Conservation (phyloP, 2,113 vertebrate species). For the Taurulus bubalis region DNA sequence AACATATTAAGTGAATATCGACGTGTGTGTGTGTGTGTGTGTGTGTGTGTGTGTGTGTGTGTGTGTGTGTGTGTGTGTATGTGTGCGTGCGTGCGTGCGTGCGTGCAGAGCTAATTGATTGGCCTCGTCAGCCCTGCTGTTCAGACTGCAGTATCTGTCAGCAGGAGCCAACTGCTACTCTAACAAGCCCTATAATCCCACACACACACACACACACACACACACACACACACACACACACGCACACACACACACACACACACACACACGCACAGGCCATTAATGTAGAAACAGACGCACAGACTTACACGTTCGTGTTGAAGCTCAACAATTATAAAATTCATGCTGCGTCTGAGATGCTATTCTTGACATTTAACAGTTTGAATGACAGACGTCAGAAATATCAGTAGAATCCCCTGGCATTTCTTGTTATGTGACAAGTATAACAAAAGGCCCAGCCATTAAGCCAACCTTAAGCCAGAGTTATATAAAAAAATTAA, state of each 20-base stretch:
- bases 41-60: slow-evolving; percentile 19
- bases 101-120: slow-evolving; percentile 74
- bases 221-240: slow-evolving; percentile 18
- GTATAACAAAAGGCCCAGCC: background rate
- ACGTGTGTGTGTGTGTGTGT: background rate
- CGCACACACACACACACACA: slow-evolving; percentile 11
- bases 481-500: background rate
- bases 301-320: background rate
- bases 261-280: background rate
- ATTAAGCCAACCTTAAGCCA: slow-evolving; percentile 1
- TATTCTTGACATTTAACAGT: slow-evolving; percentile 48
- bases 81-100: slow-evolving; percentile 13
- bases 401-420: slow-evolving; percentile 19
- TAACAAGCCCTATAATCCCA: slow-evolving; percentile 67
- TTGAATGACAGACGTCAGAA: slow-evolving; percentile 39
- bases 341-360: background rate
- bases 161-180: slow-evolving; percentile 71
- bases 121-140: slow-evolving; percentile 75
- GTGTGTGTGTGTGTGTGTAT: slow-evolving; percentile 18
- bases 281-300: slow-evolving; percentile 19
- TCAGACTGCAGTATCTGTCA: slow-evolving; percentile 77
- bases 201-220: background rate
- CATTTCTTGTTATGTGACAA: slow-evolving; percentile 24
- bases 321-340: slow-evolving; percentile 1
- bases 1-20: slow-evolving; percentile 3